phyloP scores from a whole-genome alignment of 2,797 vertebrate species.

The Vespertilio murinus region DNA sequence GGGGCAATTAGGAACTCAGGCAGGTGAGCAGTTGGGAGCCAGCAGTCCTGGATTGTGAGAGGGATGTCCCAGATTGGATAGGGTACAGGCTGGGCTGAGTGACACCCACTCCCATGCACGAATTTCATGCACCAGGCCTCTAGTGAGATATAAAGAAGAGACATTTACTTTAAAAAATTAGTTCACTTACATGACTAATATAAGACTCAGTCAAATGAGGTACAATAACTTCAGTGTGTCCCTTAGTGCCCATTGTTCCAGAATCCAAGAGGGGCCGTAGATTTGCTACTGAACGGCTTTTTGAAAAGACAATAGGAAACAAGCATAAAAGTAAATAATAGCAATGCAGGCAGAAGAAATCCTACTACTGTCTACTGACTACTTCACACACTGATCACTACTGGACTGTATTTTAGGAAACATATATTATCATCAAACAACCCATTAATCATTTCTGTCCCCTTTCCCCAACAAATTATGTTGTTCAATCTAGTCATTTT shows the following conservation, averaged over 20 bases:
- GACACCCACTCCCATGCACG: too few relatives aligned
- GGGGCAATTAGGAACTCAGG: too few relatives aligned
- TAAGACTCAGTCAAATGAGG: conserved; percentile 98
- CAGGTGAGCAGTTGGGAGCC: too few relatives aligned
- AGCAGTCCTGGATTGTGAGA: too few relatives aligned
- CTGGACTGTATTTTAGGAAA: not conserved
- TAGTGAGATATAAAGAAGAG: not conserved
- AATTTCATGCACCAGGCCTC: too few relatives aligned
- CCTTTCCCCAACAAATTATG: not conserved
- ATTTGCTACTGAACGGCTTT: conserved; percentile 95
- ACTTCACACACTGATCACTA: not conserved
- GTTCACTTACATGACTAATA: conserved; percentile 95
- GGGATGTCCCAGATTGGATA: too few relatives aligned
- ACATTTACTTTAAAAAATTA: conserved; percentile 51
- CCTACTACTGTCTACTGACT: not conserved
- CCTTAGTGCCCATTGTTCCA: conserved; percentile 99
- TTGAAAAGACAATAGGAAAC: conserved; percentile 58
- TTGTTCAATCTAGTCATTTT: not conserved
- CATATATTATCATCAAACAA: not conserved
- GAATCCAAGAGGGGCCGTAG: conserved; percentile 95
- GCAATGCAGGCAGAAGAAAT: not conserved
- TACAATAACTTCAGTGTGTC: conserved; percentile 97
- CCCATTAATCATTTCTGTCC: not conserved
- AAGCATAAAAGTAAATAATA: conserved; percentile 55
- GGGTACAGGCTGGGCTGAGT: too few relatives aligned